Percentiles rank a stretch among this genome's conserved stretches.
These are phyloP conservation scores for Zaprionus ghesquierei DNA, from an alignment of 1,140 invertebrate genomes.

Conservation along the genomic window DNA sequence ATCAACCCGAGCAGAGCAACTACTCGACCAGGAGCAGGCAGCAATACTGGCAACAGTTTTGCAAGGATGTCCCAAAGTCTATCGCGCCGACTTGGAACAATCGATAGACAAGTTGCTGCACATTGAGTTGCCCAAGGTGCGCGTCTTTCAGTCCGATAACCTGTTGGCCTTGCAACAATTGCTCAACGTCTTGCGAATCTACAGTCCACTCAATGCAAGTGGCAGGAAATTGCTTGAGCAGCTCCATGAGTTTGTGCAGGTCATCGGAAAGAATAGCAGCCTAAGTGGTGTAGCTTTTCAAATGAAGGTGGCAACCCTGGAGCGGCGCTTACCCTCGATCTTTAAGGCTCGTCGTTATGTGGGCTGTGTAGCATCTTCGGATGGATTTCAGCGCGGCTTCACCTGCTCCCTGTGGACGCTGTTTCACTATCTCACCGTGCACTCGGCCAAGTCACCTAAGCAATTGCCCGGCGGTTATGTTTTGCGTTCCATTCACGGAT, in stretches of 20 bases:
- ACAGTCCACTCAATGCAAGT: constrained; percentile 41
- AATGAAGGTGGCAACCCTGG: constrained; percentile 4
- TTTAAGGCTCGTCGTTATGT: constrained; percentile 84
- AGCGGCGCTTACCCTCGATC: constrained; percentile 24
- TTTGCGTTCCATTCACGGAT: constrained; percentile 91
- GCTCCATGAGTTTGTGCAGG: constrained; percentile 14
- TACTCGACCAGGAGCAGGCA: constrained; percentile 30
- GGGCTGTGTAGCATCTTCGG: constrained; percentile 87
- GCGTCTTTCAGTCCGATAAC: constrained; percentile 7
- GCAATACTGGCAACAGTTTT: constrained; percentile 40
- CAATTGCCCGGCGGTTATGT: constrained; percentile 84
- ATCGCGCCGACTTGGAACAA: constrained; percentile 59
- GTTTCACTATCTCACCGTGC: constrained; percentile 96
- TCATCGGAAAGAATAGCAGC: background rate
- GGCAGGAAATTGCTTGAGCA: constrained; percentile 24
- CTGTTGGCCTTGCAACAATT: constrained; percentile 32
- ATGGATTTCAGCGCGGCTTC: constrained; percentile 90
- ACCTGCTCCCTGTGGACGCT: constrained; percentile 97
- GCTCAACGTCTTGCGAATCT: constrained; percentile 18
- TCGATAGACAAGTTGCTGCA: constrained; percentile 60
- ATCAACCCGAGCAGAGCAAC: background rate
- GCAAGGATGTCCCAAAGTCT: constrained; percentile 11
- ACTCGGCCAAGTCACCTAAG: constrained; percentile 84
- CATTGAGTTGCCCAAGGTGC: constrained; percentile 53
- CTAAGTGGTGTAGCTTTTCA: constrained; percentile 33